Evolutionary conservation across 2,797 vertebrate species (phyloP).

Genomic region (Macroramphosus scolopax): DNA sequence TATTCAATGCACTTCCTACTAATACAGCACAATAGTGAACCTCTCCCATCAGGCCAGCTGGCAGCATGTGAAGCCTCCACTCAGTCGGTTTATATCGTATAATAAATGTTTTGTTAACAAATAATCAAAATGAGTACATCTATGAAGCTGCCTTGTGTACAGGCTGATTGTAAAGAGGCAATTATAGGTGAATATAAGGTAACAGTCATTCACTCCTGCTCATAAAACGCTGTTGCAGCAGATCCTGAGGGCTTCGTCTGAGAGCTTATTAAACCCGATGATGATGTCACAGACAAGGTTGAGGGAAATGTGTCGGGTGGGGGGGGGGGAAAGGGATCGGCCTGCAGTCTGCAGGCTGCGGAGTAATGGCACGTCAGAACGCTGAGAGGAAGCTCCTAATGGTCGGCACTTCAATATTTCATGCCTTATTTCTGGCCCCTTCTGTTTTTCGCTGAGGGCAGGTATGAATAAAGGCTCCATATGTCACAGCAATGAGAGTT

Average conservation of each 20-base stretch:
- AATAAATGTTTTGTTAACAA: slow-evolving; percentile 11
- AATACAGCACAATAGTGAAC: too few relatives aligned
- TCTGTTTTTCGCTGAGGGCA: slow-evolving; percentile 59
- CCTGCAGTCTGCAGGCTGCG: slow-evolving; percentile 45
- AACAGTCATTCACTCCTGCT: too few relatives aligned
- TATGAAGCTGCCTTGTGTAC: too few relatives aligned
- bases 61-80: slow-evolving; percentile 15
- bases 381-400: slow-evolving; percentile 72
- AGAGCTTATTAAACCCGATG: slow-evolving; percentile 49
- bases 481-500: slow-evolving; percentile 58
- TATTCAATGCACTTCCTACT: too few relatives aligned
- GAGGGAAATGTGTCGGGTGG: slow-evolving; percentile 44
- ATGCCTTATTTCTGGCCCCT: slow-evolving; percentile 60
- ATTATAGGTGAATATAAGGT: too few relatives aligned
- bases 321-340: slow-evolving; percentile 48
- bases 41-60: slow-evolving; percentile 5
- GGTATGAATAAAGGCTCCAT: slow-evolving; percentile 50
- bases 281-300: slow-evolving; percentile 45
- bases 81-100: slow-evolving; percentile 26
- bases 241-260: slow-evolving; percentile 21
- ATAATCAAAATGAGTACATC: slow-evolving; percentile 24
- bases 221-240: neutral
- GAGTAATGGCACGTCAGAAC: slow-evolving; percentile 66
- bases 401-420: slow-evolving; percentile 73
- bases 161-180: too few relatives aligned